These are phyloP conservation scores for Poeciliopsis turneri DNA, from an alignment of 2,797 vertebrate species.

Conservation along the genomic window DNA sequence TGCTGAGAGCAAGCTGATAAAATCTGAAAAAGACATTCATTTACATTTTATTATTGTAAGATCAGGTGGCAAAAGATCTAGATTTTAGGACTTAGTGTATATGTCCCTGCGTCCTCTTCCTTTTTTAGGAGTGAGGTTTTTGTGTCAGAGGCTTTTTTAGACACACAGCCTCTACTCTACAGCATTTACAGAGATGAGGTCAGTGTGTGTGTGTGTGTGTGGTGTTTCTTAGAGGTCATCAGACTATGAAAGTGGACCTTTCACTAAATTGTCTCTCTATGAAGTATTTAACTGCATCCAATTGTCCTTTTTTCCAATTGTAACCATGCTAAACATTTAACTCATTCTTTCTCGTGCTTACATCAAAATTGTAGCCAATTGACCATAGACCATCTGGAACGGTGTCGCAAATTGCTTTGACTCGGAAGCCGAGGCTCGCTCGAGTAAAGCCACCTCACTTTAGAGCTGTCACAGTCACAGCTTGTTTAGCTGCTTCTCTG, in stretches of 20 bases:
- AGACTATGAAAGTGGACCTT: slow-evolving; percentile 41
- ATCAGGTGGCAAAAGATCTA: neutral
- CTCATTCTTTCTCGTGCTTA: slow-evolving; percentile 57
- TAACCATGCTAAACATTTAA: slow-evolving; percentile 36
- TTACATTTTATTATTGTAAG: neutral
- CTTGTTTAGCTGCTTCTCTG: slow-evolving; percentile 73
- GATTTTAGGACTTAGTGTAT: neutral
- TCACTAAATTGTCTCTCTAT: slow-evolving; percentile 7
- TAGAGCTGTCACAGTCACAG: slow-evolving; percentile 76
- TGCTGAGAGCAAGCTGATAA: neutral
- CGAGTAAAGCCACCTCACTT: slow-evolving; percentile 74
- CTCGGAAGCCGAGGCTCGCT: slow-evolving; percentile 62
- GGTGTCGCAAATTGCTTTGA: slow-evolving; percentile 75
- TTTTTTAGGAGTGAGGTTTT: slow-evolving; percentile 80
- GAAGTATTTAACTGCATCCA: slow-evolving; percentile 19
- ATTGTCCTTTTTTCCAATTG: slow-evolving; percentile 35
- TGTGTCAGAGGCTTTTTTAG: slow-evolving; percentile 89
- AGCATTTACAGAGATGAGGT: slow-evolving; percentile 76
- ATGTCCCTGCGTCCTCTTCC: slow-evolving; percentile 41
- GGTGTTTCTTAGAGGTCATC: slow-evolving; percentile 63
- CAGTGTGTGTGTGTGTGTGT: slow-evolving; percentile 35
- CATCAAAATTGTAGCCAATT: slow-evolving; percentile 64
- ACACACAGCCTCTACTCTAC: slow-evolving; percentile 77
- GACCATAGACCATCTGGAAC: slow-evolving; percentile 50
- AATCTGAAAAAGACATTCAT: neutral